Conservation (phyloP, 2,888 invertebrate genomes). For the Hoplodrina ambigua region DNA sequence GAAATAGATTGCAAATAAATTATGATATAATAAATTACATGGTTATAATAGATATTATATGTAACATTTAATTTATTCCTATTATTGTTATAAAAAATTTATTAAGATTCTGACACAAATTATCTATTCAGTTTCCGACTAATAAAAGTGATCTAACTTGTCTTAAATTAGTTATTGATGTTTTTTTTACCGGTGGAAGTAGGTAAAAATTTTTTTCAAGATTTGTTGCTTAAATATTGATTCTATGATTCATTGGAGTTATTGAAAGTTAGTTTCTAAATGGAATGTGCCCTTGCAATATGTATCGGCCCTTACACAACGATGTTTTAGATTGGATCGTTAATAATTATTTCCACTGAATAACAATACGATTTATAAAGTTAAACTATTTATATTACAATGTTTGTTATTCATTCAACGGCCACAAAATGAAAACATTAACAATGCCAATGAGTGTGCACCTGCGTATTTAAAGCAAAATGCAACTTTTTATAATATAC, state of each 20-base stretch:
- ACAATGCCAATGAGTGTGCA: conserved; percentile 55
- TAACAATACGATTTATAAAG: conserved; percentile 62
- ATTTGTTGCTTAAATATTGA: not conserved
- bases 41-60: not conserved
- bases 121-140: conserved; percentile 37
- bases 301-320: conserved; percentile 19
- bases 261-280: not conserved
- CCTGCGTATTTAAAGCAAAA: conserved; percentile 60
- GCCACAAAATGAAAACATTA: conserved; percentile 58
- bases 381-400: conserved; percentile 56
- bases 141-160: conserved; percentile 15
- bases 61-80: conserved; percentile 14
- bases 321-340: conserved; percentile 48
- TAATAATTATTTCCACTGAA: conserved; percentile 53
- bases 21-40: conserved; percentile 2
- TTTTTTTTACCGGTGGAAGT: not conserved
- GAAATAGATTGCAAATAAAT: conserved; percentile 25
- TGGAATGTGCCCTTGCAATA: conserved; percentile 33
- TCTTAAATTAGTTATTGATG: conserved; percentile 2
- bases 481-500: conserved; percentile 41
- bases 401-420: conserved; percentile 59
- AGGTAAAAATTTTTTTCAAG: conserved; percentile 5
- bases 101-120: conserved; percentile 15
- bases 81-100: conserved; percentile 16
- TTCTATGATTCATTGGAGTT: not conserved